Conservation (phyloP, 30 jellyfish, hydroid and myxozoan genomes). For the Catostylus mosaicus region DNA sequence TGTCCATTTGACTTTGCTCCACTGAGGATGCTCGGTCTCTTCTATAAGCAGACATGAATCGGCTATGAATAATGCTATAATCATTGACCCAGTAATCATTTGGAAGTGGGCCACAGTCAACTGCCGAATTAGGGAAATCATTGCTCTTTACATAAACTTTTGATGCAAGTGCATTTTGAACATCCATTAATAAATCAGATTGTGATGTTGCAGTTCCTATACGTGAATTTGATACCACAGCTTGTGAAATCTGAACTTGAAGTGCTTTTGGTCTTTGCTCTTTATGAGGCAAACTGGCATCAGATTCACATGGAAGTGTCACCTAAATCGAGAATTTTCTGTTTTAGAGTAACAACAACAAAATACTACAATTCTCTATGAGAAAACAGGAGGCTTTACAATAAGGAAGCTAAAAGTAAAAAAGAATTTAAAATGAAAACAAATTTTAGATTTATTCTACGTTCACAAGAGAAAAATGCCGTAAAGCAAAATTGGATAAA, state of each 20-base stretch:
- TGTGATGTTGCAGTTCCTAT: slow-evolving; percentile 86
- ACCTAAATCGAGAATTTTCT: slow-evolving; percentile 62
- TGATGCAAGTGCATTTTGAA: slow-evolving; percentile 78
- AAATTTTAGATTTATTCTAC: too few species aligned
- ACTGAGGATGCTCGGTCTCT: not conserved
- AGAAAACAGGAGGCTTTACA: too few species aligned
- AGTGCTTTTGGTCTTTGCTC: slow-evolving; percentile 90
- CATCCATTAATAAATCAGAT: slow-evolving; percentile 85
- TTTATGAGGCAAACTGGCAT: slow-evolving; percentile 51
- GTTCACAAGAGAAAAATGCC: too few species aligned
- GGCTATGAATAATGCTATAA: slow-evolving; percentile 81
- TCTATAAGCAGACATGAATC: slow-evolving; percentile 13
- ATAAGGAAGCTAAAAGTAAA: too few species aligned
- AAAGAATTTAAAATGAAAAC: too few species aligned
- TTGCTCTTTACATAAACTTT: slow-evolving; percentile 71
- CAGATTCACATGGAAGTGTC: slow-evolving; percentile 70
- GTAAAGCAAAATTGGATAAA: too few species aligned
- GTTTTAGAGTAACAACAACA: too few species aligned
- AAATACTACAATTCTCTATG: too few species aligned
- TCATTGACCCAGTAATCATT: slow-evolving; percentile 90
- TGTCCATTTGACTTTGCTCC: not conserved
- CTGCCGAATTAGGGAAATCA: slow-evolving; percentile 66
- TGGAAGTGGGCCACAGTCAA: slow-evolving; percentile 77
- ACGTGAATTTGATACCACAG: slow-evolving; percentile 88
- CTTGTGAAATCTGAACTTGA: slow-evolving; percentile 91